phyloP scores from a whole-genome alignment of 2,113 vertebrate species.

The Tursiops truncatus region DNA sequence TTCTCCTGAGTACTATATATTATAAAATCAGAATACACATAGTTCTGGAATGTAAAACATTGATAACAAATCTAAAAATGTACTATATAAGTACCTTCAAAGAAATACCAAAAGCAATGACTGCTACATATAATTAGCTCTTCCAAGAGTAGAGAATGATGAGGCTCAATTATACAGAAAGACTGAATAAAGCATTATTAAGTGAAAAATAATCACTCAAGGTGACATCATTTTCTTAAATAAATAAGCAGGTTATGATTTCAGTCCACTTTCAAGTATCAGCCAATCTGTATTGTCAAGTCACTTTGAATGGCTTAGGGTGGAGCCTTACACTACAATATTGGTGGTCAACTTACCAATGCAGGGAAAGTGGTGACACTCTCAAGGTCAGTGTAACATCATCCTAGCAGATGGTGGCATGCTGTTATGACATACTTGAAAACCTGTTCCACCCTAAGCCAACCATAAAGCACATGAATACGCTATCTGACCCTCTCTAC shows the following conservation, averaged over 20 bases:
- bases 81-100: background rate
- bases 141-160: background rate
- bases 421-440: background rate
- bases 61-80: background rate
- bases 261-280: background rate
- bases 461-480: background rate
- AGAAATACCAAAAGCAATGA: background rate
- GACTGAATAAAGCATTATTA: background rate
- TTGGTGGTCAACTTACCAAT: background rate
- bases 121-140: background rate
- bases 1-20: background rate
- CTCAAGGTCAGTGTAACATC: background rate
- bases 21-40: constrained; percentile 23
- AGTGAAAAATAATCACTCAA: background rate
- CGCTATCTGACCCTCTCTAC: background rate
- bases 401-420: background rate
- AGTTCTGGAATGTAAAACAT: background rate
- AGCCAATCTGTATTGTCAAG: background rate
- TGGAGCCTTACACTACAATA: background rate
- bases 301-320: background rate
- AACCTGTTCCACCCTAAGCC: background rate
- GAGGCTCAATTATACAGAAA: background rate
- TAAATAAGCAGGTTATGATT: background rate
- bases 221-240: background rate
- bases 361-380: background rate